phyloP scores from a whole-genome alignment of 2,113 vertebrate species.

The Calonectris borealis region DNA sequence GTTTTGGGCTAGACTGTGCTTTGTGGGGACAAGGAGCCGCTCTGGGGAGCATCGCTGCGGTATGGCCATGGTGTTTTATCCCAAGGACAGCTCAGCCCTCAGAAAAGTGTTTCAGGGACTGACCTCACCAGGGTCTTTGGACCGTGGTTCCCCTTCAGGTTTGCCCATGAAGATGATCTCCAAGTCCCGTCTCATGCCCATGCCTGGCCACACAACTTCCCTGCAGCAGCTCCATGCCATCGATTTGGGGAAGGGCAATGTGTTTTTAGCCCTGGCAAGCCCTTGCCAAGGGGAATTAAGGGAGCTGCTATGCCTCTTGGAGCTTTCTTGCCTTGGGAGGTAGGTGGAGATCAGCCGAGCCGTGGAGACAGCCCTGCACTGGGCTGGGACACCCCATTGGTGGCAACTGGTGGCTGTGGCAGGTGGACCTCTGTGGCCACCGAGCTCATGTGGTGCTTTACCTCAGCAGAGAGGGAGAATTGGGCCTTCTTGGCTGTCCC shows the following conservation, averaged over 20 bases:
- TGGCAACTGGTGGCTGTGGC: neutral
- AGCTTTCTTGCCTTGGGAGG: neutral
- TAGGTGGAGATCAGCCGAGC: neutral
- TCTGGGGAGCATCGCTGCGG: fast-evolving
- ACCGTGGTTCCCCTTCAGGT: neutral
- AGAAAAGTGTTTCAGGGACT: neutral
- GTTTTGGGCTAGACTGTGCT: neutral
- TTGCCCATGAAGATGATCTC: neutral
- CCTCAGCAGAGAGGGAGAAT: neutral
- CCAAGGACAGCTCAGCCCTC: neutral
- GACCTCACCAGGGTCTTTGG: neutral
- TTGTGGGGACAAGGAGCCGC: neutral
- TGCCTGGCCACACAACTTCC: neutral
- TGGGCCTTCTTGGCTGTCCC: too few relatives aligned
- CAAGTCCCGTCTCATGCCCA: neutral
- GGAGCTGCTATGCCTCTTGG: neutral
- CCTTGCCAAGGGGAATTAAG: neutral
- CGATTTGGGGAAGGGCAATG: neutral
- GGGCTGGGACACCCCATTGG: neutral
- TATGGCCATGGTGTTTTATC: neutral
- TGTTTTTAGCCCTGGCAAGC: neutral
- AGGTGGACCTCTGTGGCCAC: neutral
- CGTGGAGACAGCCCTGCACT: neutral
- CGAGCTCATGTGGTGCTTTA: neutral
- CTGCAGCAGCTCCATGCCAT: neutral